Base-by-base conservation (phyloP, 2,113 vertebrate genomes). In the Ptychochromis oligacanthus region DNA sequence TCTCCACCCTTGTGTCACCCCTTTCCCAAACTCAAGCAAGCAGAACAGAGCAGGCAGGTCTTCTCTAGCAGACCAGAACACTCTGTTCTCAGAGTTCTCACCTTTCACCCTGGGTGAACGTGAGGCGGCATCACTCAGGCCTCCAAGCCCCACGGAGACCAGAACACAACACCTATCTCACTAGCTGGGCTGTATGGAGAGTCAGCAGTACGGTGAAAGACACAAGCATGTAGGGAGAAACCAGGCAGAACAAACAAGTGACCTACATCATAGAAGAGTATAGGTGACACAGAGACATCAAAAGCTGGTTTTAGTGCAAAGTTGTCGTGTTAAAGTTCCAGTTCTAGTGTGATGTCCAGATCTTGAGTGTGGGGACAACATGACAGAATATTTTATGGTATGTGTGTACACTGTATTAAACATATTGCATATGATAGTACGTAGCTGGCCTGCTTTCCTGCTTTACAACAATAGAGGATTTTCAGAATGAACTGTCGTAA, bases 31-130 rank as follows among this genome's bases (percentile, higher is more conserved):
- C 86, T 94, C 94, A 94, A 94, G 93, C 94, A 93, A 92, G 93
- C 93, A 93, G 92, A 94, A 94, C 93, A 85, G 93, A 92, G 92
- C 90, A 89, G 54, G 85, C 92, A 87, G 91, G 91, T 93, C 90
- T 79, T 84, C 89, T 92, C 83, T 38, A 91, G 87, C 92, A 92
- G 94, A 94, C 92, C 92, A 90, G 93, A 95, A 94, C 90, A 46
- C 92, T 89, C 88, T 64, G 92, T 95, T 95, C 94, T 94, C 94
- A 95, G 94, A 93, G 91, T 95, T 94, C 93, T 95, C 94, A 95
- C 94, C 94, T 95, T 95, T 94, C 94, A 94, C 93, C 93, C 85
- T 49, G 84, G 89, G 83, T 91, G 87, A 93, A 91, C 83, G 89
- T 86, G 91, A 94, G 92, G 90, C 91, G 80, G 84, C 87, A 85